Percentiles rank a stretch among this genome's conserved stretches.
These are phyloP conservation scores for Lophotriccus pileatus DNA, from an alignment of 2,797 vertebrate species.

Conservation along the genomic window DNA sequence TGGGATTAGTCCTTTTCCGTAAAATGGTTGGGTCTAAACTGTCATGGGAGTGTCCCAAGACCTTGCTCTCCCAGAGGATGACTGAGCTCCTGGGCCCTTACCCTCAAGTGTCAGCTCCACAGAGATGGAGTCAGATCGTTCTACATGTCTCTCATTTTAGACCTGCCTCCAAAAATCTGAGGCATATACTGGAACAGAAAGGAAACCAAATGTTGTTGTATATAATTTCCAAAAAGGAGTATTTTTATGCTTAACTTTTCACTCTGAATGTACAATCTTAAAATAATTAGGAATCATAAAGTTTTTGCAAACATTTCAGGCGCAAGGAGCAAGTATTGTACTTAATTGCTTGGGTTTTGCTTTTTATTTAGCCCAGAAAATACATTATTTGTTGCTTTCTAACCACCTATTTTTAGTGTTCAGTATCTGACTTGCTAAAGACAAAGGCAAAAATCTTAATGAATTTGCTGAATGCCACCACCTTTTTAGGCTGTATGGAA, in stretches of 20 bases:
- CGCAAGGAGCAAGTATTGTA: not conserved
- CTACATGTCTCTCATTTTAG: not conserved
- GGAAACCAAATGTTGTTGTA: not conserved
- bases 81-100: not conserved
- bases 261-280: not conserved
- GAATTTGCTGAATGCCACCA: fast-evolving
- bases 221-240: not conserved
- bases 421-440: not conserved
- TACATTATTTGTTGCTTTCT: not conserved
- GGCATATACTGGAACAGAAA: not conserved
- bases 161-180: not conserved
- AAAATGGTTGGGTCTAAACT: not conserved
- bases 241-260: not conserved
- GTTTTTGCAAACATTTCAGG: not conserved
- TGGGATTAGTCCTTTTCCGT: not conserved
- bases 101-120: not conserved
- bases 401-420: not conserved
- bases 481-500: not conserved
- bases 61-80: not conserved
- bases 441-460: not conserved
- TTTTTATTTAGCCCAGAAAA: not conserved
- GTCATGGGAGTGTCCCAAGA: not conserved
- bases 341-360: not conserved
- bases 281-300: not conserved
- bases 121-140: not conserved